Base-by-base conservation (phyloP, 2,113 vertebrate genomes). In the Vulpes lagopus region DNA sequence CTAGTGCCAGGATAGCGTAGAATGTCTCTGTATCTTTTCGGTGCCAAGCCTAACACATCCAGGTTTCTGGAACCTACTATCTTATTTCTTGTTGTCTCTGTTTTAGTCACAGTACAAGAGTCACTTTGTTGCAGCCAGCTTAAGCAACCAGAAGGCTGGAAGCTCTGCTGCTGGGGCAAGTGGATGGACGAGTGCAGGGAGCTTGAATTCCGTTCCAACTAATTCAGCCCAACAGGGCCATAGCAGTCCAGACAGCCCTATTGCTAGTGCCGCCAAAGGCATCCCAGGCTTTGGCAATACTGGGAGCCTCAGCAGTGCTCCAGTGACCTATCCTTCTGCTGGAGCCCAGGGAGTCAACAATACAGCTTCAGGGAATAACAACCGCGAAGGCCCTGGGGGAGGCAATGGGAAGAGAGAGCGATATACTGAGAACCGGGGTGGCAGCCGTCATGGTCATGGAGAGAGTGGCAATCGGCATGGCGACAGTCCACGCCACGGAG, bases 121-220 rank as follows among this genome's bases (percentile, higher is more conserved):
- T 97, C 99, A 99, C 98, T 99, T 99, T 95, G 99, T 99, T 86
- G 99, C 99, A 16, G 99, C 99, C 30, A 99, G 99, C 82, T 99
- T 99, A 84, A 99, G 98, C 89, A 99, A 99, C 85, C 99, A 99
- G 81, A 99, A 99, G 98, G 99, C 99, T 92, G 99, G 99, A 94
- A 99, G 98, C 69, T 98, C 99, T 4, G 98, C 99, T 1, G 99
- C 98, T 96, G 99, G 99, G 96, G 99, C 99, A 0, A 99, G 99
- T 0, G 99, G 99, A 93, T 99, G 99, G 99, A 99, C 99, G 84
- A 99, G 99, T 10, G 99, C 99, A 3, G 99, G 99, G 95, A 99
- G 99, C 97, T 98, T 99, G 97, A 99, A 99, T 98, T 99, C 99
- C 0, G 99, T 99, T 71, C 99, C 99, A 0, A 99, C 99, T 0